A percentile compares a stretch with the other conserved stretches of the same genome.
These are phyloP conservation scores for Yponomeuta evonymella DNA, from an alignment of 2,888 invertebrate genomes.

Conservation along the genomic window DNA sequence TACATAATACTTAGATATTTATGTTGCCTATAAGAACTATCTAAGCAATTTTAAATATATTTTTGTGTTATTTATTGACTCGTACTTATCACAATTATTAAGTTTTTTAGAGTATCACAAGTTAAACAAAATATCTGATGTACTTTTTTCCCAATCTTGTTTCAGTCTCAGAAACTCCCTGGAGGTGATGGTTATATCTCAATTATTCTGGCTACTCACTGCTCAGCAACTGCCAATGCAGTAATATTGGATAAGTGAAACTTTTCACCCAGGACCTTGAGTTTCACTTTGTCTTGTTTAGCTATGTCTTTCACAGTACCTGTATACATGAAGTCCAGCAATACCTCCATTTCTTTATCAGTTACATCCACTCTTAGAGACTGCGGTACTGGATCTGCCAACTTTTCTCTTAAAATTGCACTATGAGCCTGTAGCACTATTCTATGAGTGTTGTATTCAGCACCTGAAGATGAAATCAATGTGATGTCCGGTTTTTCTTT, in stretches of 20 bases:
- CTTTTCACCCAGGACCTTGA: constrained; percentile 45
- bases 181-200: too few relatives aligned
- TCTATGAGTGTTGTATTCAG: constrained; percentile 46
- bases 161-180: too few relatives aligned
- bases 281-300: constrained; percentile 40
- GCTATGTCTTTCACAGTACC: constrained; percentile 45
- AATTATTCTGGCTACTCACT: not conserved
- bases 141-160: too few relatives aligned
- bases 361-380: constrained; percentile 36
- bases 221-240: constrained; percentile 37
- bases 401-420: constrained; percentile 38
- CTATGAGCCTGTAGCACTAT: constrained; percentile 54
- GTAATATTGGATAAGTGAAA: constrained; percentile 43
- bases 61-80: too few relatives aligned
- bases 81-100: too few relatives aligned
- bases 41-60: too few relatives aligned
- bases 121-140: too few relatives aligned
- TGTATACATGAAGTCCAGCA: constrained; percentile 53
- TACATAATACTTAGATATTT: too few relatives aligned
- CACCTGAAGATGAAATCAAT: constrained; percentile 39
- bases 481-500: constrained; percentile 46
- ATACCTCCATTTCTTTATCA: constrained; percentile 47
- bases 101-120: too few relatives aligned
- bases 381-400: constrained; percentile 33
- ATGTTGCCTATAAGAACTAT: too few relatives aligned